Base-by-base conservation (phyloP, 1,140 invertebrate species). In the Papilio xuthus region DNA sequence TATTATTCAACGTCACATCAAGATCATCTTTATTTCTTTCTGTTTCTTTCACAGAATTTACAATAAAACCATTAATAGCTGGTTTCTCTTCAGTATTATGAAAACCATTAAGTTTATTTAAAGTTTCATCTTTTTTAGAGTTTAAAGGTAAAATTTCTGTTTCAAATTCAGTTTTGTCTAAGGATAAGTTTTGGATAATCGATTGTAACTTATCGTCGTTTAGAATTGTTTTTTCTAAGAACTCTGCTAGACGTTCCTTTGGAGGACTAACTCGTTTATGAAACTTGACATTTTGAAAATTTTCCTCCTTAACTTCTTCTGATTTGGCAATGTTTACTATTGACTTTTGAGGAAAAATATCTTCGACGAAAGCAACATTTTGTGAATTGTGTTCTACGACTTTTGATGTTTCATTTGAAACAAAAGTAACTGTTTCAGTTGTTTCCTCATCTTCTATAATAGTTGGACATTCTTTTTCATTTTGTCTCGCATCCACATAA, bases 171-270 rank as follows among this genome's bases (percentile, higher is more conserved):
- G 82, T 85, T 82, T 87, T 88, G 79, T 90, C 87, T 67, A 94
- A 80, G 23, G 92, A 92, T 53, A 94, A 84, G 77, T 93, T 94
- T 73, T 94, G 87, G 74, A 94, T 89, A 80, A 94, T 92, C 26
- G 90, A 89, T 81, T 93, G 90, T 82, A 94, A 86, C 83, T 93
- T 94, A 74, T 93, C 90, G 85, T 93, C 89, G 70, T 89, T 91
- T 78, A 94, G 88, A 86, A 94, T 87, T 75, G 89, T 93, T 85
- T 93, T 94, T 80, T 94, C 92, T 28, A 94, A 81, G 79, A 90
- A 94, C 81, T 92, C 89, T 9, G 91, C 83, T 47, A 94, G 84
- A 67, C 88, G 85, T 82, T 94, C 92, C 83, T 91, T 94, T 10
- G 92, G 92, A n/a, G 91, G 92, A 78, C 91, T 92, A n/a, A 89